These are phyloP conservation scores for Himantopus leucocephalus DNA, from an alignment of 2,113 vertebrate genomes.

Conservation along the genomic window DNA sequence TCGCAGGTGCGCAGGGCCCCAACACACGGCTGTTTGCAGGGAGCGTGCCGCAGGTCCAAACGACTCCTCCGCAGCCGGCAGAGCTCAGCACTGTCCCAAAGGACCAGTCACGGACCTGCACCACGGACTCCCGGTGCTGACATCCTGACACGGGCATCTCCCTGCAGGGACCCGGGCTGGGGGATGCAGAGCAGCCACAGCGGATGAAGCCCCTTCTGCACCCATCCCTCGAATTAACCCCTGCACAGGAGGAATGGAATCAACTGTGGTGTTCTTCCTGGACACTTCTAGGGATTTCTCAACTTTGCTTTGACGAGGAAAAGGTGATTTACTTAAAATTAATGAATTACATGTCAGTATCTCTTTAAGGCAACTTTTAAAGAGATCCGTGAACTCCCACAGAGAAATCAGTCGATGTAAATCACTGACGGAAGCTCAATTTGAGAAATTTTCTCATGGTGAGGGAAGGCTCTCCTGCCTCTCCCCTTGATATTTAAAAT, in stretches of 20 bases:
- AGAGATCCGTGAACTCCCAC: neutral
- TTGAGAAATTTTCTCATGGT: neutral
- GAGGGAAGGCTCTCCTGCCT: neutral
- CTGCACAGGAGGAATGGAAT: neutral
- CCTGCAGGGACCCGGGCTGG: neutral
- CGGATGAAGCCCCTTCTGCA: neutral
- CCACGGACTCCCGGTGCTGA: too few relatives aligned
- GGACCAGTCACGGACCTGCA: neutral
- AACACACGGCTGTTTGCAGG: too few relatives aligned
- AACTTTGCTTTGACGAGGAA: neutral
- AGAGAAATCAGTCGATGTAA: neutral
- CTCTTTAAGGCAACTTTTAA: neutral
- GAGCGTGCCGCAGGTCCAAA: too few relatives aligned
- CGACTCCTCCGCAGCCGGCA: too few relatives aligned
- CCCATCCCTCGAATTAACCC: too few relatives aligned
- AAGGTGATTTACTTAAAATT: neutral
- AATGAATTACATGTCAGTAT: neutral
- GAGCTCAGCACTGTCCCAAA: neutral
- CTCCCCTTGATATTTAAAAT: neutral
- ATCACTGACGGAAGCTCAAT: neutral
- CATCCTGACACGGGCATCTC: neutral
- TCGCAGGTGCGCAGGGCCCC: too few relatives aligned
- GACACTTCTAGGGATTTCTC: neutral
- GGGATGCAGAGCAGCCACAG: fast-evolving
- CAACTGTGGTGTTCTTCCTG: neutral